phyloP scores from a whole-genome alignment of 2,113 vertebrate genomes.

The Oryzias javanicus region DNA sequence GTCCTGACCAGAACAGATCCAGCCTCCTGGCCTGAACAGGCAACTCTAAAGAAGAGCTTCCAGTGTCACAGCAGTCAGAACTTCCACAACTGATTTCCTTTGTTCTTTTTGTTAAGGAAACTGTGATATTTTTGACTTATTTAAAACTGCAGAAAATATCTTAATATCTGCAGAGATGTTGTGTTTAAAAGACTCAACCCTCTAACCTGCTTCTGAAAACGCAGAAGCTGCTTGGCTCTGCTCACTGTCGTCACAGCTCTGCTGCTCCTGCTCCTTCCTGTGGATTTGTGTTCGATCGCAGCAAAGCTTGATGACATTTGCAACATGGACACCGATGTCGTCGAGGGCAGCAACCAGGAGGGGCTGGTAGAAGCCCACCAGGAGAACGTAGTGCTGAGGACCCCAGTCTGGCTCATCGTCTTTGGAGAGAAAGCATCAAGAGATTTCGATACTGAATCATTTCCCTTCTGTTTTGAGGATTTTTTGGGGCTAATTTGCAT shows the following conservation, averaged over 20 bases:
- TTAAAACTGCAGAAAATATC: not conserved
- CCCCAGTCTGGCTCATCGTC: conserved; percentile 94
- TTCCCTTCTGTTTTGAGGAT: not conserved
- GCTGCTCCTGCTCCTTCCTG: conserved; percentile 1
- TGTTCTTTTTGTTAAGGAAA: no score
- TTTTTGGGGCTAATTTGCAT: no score
- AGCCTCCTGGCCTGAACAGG: conserved; percentile 44
- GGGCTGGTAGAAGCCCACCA: conserved; percentile 83
- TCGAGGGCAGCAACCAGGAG: conserved; percentile 79
- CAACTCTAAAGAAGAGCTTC: conserved; percentile 10
- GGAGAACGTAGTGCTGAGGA: conserved; percentile 87
- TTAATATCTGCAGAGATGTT: not conserved
- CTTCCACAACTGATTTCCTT: no score
- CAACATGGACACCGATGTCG: conserved; percentile 81
- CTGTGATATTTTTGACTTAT: not conserved
- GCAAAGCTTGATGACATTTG: conserved; percentile 84
- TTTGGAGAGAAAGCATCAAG: conserved; percentile 45
- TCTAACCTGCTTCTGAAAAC: conserved; percentile 28
- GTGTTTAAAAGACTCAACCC: not conserved
- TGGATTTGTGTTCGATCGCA: conserved; percentile 64
- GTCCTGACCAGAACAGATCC: conserved; percentile 84
- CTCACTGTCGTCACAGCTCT: conserved; percentile 6
- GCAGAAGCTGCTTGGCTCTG: not conserved
- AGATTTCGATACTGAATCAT: no score
- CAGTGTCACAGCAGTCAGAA: not conserved